Conservation (phyloP, 64 coral and sea anemone genomes). For the Actinia equina region DNA sequence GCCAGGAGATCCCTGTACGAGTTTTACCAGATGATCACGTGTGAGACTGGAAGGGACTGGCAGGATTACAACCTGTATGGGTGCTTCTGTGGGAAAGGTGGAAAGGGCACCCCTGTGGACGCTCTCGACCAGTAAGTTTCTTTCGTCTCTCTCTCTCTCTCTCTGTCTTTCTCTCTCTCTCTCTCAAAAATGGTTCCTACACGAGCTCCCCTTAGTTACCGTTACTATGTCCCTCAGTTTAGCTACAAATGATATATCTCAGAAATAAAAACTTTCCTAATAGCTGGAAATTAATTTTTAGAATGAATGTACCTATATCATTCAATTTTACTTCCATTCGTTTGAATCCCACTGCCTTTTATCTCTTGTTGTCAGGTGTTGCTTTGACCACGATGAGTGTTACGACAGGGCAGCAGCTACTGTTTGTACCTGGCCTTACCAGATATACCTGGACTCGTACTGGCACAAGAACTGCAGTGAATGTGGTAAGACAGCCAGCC, state of each 20-base stretch:
- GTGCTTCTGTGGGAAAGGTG: slow-evolving; percentile 40
- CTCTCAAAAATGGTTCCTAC: no score
- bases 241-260: no score
- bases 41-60: slow-evolving; percentile 1
- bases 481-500: slow-evolving; percentile 35
- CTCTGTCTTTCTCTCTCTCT: no score
- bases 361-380: slow-evolving; percentile 28
- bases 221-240: no score
- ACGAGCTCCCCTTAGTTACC: no score
- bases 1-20: slow-evolving; percentile 3
- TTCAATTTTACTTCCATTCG: background rate
- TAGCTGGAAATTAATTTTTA: no score
- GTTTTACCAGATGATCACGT: slow-evolving; percentile 19
- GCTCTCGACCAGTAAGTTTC: slow-evolving; percentile 22
- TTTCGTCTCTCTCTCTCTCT: background rate
- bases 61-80: slow-evolving; percentile 39
- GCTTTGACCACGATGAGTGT: slow-evolving; percentile 38
- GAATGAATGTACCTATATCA: background rate
- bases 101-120: slow-evolving; percentile 30
- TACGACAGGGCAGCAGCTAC: background rate
- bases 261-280: no score
- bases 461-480: slow-evolving; percentile 21
- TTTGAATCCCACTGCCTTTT: background rate
- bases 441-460: slow-evolving; percentile 21
- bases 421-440: background rate